These are phyloP conservation scores for Pherbina coryleti DNA, from an alignment of 2,888 invertebrate species.

Conservation along the genomic window DNA sequence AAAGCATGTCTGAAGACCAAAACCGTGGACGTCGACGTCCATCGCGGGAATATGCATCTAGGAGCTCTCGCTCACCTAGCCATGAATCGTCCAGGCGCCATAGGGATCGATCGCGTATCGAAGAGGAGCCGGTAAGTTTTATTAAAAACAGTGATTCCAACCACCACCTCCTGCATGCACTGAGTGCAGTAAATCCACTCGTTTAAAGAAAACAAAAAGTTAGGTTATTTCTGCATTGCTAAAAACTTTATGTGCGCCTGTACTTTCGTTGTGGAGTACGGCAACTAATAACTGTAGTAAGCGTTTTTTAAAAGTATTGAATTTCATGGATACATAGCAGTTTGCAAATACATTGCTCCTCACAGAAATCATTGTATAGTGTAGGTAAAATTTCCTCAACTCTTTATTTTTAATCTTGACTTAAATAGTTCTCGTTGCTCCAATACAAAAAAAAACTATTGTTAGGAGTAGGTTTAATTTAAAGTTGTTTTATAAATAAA, in stretches of 20 bases:
- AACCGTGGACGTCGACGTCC: conserved; percentile 52
- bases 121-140: conserved; percentile 51
- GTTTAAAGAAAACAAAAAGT: not conserved
- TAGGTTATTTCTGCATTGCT: not conserved
- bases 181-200: not conserved
- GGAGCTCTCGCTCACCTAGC: conserved; percentile 39
- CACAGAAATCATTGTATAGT: too few species aligned
- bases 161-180: not conserved
- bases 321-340: not conserved
- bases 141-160: not conserved
- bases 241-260: not conserved
- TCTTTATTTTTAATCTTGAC: too few species aligned
- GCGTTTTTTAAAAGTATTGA: not conserved
- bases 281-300: not conserved
- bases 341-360: too few species aligned
- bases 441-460: too few species aligned
- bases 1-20: conserved; percentile 53
- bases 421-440: too few species aligned
- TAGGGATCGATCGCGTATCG: conserved; percentile 39
- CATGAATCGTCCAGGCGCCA: conserved; percentile 29
- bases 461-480: too few species aligned
- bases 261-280: not conserved
- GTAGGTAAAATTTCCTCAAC: too few species aligned
- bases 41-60: conserved; percentile 49
- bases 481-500: too few species aligned